Conservation (phyloP, 2,888 invertebrate genomes). For the Oxycera nigricornis region DNA sequence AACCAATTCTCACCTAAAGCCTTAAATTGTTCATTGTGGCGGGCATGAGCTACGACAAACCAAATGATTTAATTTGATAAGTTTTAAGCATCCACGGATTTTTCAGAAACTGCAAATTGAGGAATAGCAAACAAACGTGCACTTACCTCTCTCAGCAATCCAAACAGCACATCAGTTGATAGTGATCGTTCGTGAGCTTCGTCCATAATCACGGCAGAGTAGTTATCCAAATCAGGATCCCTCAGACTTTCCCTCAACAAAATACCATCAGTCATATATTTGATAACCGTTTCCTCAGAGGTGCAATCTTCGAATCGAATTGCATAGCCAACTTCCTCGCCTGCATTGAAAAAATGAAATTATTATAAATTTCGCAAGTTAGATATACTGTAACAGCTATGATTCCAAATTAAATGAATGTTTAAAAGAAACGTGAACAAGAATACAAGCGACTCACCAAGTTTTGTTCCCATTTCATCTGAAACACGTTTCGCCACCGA, state of each 20-base stretch:
- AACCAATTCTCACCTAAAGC: no score
- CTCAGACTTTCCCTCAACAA: conserved; percentile 92
- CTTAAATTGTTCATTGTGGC: no score
- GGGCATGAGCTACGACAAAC: not conserved
- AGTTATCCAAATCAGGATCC: conserved; percentile 95
- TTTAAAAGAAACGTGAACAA: not conserved
- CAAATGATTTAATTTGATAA: not conserved
- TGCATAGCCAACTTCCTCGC: conserved; percentile 96
- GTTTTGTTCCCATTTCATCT: conserved; percentile 92
- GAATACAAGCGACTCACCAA: conserved; percentile 65
- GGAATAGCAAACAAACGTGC: no score
- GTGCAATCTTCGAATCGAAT: conserved; percentile 99
- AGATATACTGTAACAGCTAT: no score
- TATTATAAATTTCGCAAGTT: not conserved
- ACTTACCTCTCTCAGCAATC: conserved; percentile 88
- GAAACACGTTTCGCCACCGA: conserved; percentile 98
- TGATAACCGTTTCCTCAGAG: conserved; percentile 88
- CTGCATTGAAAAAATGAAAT: conserved; percentile 56
- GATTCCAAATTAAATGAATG: no score
- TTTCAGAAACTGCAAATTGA: no score
- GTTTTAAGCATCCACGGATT: not conserved
- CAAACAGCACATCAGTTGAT: conserved; percentile 98
- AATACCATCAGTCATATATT: conserved; percentile 99
- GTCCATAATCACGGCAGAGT: conserved; percentile 99
- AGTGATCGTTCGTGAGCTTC: conserved; percentile 99